Conservation (phyloP, 2,113 vertebrate genomes). For the Pycnonotus jocosus region DNA sequence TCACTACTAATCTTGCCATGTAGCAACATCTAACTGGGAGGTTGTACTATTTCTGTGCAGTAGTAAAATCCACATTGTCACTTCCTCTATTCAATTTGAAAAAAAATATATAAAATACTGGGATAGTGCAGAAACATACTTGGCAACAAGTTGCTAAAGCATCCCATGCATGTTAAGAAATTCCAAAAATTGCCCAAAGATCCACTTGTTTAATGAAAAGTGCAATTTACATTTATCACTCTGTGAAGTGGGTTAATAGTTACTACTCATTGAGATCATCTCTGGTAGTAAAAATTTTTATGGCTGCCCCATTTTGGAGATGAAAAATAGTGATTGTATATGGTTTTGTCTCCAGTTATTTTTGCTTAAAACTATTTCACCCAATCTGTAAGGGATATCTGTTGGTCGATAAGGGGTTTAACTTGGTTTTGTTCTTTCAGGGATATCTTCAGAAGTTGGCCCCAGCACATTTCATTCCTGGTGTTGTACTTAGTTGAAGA, state of each 20-base stretch:
- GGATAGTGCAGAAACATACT: background rate
- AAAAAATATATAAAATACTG: background rate
- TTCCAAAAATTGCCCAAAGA: background rate
- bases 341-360: background rate
- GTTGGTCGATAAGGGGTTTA: background rate
- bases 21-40: background rate
- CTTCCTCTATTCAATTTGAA: background rate
- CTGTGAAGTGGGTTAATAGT: background rate
- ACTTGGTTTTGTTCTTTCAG: background rate
- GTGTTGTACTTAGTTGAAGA: background rate
- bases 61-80: background rate
- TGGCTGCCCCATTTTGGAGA: background rate
- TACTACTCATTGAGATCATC: background rate
- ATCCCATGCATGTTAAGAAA: rapidly evolving
- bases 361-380: background rate
- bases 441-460: background rate
- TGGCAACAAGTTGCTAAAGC: background rate
- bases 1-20: background rate
- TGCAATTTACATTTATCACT: background rate
- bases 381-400: background rate
- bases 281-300: background rate
- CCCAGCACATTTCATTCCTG: background rate
- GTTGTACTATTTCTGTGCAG: background rate
- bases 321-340: background rate
- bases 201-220: background rate